These are phyloP conservation scores for Lycaena phlaeas DNA, from an alignment of 2,888 invertebrate genomes.

Conservation along the genomic window DNA sequence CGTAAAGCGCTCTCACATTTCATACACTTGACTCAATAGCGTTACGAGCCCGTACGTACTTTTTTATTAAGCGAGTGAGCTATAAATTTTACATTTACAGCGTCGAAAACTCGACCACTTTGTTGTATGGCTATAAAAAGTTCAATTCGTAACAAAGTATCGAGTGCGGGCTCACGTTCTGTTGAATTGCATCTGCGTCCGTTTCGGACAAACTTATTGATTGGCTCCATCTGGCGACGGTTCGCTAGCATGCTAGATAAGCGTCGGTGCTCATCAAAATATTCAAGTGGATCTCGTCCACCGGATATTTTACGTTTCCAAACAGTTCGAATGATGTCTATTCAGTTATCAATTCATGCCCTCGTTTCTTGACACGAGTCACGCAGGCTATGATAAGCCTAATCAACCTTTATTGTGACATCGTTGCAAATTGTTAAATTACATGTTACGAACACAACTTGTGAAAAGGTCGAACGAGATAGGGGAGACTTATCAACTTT, in stretches of 20 bases:
- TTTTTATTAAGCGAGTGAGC: slow-evolving; percentile 48
- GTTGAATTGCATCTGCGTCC: slow-evolving; percentile 48
- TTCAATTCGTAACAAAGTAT: slow-evolving; percentile 49
- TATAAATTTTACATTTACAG: slow-evolving; percentile 53
- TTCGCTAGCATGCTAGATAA: slow-evolving; percentile 26
- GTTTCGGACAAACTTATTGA: slow-evolving; percentile 35
- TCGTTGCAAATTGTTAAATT: slow-evolving; percentile 31
- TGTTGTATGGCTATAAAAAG: slow-evolving; percentile 54
- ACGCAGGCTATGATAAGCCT: slow-evolving; percentile 24
- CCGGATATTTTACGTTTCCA: slow-evolving; percentile 11
- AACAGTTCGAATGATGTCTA: slow-evolving; percentile 12
- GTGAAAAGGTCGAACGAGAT: slow-evolving; percentile 49
- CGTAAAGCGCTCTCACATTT: slow-evolving; percentile 23
- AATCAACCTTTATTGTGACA: slow-evolving; percentile 39
- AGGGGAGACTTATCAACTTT: slow-evolving; percentile 56
- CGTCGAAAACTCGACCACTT: slow-evolving; percentile 46
- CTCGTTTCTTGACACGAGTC: slow-evolving; percentile 21
- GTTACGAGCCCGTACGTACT: slow-evolving; percentile 33
- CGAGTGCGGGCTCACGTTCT: slow-evolving; percentile 34
- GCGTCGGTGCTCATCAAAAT: slow-evolving; percentile 31
- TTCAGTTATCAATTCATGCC: slow-evolving; percentile 15
- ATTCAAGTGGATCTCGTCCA: slow-evolving; percentile 33
- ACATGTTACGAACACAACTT: slow-evolving; percentile 35
- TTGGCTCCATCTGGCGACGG: slow-evolving; percentile 28
- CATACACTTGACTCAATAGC: slow-evolving; percentile 25